Conservation (phyloP, 2,888 invertebrate species). For the Chloroclysta siterata region DNA sequence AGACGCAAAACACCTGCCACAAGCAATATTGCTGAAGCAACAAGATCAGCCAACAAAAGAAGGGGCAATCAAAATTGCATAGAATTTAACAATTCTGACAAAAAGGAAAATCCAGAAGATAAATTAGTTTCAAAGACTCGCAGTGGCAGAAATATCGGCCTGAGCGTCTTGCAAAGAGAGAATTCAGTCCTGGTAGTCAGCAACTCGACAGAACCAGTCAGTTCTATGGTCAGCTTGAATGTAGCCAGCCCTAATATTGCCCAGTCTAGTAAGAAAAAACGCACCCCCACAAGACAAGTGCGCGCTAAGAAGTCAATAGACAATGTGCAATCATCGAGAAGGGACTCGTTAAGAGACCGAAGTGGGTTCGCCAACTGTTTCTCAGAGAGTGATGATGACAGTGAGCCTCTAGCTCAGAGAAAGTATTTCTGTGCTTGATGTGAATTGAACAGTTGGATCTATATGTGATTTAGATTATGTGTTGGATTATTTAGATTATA, state of each 20-base stretch:
- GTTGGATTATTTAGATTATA: slow-evolving; percentile 9
- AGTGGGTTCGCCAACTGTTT: slow-evolving; percentile 77
- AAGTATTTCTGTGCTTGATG: slow-evolving; percentile 66
- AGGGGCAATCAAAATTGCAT: slow-evolving; percentile 49
- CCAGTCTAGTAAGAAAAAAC: slow-evolving; percentile 47
- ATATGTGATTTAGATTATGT: slow-evolving; percentile 32
- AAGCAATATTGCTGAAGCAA: slow-evolving; percentile 23
- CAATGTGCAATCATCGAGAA: slow-evolving; percentile 51
- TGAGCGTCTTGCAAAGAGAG: slow-evolving; percentile 55
- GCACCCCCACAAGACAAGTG: slow-evolving; percentile 44
- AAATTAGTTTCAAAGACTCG: slow-evolving; percentile 61
- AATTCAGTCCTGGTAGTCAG: slow-evolving; percentile 65
- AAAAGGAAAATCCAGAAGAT: slow-evolving; percentile 66
- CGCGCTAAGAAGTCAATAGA: slow-evolving; percentile 52
- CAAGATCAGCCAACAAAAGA: slow-evolving; percentile 34
- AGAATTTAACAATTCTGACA: slow-evolving; percentile 58
- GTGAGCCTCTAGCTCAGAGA: slow-evolving; percentile 64
- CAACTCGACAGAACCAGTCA: slow-evolving; percentile 64
- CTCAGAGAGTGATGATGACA: slow-evolving; percentile 76
- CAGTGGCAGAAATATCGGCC: slow-evolving; percentile 65
- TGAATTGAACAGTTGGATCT: slow-evolving; percentile 20
- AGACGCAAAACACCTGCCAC: slow-evolving; percentile 50
- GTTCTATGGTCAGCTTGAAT: slow-evolving; percentile 66
- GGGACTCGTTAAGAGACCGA: slow-evolving; percentile 65
- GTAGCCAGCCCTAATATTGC: slow-evolving; percentile 53